A percentile compares a stretch with the other conserved stretches of the same genome.
These are phyloP conservation scores for Carassius gibelio DNA, from an alignment of 2,113 vertebrate species.

Conservation along the genomic window DNA sequence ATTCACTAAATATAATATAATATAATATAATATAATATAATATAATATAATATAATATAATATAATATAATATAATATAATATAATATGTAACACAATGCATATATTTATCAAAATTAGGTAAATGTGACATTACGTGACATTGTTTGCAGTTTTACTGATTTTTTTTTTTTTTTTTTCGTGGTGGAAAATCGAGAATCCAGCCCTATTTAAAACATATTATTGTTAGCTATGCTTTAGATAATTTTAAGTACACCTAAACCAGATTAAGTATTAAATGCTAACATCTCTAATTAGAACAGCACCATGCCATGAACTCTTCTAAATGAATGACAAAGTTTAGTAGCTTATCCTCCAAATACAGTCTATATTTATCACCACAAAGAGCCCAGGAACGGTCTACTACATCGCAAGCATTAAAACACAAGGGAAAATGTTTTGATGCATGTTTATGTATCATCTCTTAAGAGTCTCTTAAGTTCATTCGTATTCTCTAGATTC, in stretches of 20 bases:
- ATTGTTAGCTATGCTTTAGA: background rate
- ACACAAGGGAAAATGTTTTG: background rate
- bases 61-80: no score
- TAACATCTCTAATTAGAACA: background rate
- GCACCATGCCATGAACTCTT: background rate
- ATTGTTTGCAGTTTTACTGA: background rate
- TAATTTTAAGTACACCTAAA: background rate
- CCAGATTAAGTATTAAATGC: background rate
- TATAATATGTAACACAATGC: no score
- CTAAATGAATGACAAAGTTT: slow-evolving; percentile 1
- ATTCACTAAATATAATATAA: no score
- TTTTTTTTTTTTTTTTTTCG: no score
- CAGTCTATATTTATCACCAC: background rate
- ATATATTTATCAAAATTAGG: no score
- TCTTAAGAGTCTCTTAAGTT: background rate
- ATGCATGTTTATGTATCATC: background rate
- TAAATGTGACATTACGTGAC: no score
- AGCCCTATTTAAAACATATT: background rate
- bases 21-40: no score
- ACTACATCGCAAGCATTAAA: background rate
- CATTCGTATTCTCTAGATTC: background rate
- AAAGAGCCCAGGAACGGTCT: background rate
- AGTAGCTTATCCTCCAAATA: background rate
- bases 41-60: no score
- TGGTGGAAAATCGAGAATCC: background rate